These are phyloP conservation scores for Agapornis roseicollis DNA, from an alignment of 2,113 vertebrate species.

Conservation along the genomic window DNA sequence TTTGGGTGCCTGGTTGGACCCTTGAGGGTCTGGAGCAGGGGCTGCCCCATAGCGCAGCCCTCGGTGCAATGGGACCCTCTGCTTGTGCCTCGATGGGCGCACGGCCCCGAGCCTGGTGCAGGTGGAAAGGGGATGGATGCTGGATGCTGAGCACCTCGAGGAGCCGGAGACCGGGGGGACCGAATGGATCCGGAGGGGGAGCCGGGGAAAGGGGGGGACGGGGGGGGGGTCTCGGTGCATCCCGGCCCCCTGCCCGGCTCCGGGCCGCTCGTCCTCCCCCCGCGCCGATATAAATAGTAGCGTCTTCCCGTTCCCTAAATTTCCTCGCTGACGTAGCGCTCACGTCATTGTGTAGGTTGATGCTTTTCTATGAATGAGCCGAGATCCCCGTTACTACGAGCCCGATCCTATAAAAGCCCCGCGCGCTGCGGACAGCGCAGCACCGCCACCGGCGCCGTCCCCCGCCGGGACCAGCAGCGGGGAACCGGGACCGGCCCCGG, in stretches of 20 bases:
- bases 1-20: not conserved
- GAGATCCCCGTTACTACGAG: conserved; percentile 69
- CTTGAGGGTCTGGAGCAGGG: not conserved
- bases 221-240: not conserved
- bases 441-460: not conserved
- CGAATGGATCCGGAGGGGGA: not conserved
- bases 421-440: conserved; percentile 33
- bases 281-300: conserved; percentile 67
- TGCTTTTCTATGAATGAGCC: conserved; percentile 73
- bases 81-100: not conserved
- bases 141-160: not conserved
- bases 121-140: not conserved
- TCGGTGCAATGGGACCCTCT: not conserved
- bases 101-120: not conserved
- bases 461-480: not conserved
- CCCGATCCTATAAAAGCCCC: conserved; percentile 63
- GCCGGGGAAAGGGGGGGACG: rapidly evolving
- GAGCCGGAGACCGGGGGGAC: no score
- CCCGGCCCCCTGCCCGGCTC: not conserved
- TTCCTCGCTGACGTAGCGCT: conserved; percentile 68
- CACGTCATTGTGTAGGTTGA: conserved; percentile 72
- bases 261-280: conserved; percentile 2
- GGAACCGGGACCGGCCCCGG: not conserved
- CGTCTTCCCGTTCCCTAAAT: conserved; percentile 67
- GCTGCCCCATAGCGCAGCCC: not conserved